Evolutionary conservation across 2,797 vertebrate species (phyloP).

Genomic region (Cynodonichthys magdalenae): DNA sequence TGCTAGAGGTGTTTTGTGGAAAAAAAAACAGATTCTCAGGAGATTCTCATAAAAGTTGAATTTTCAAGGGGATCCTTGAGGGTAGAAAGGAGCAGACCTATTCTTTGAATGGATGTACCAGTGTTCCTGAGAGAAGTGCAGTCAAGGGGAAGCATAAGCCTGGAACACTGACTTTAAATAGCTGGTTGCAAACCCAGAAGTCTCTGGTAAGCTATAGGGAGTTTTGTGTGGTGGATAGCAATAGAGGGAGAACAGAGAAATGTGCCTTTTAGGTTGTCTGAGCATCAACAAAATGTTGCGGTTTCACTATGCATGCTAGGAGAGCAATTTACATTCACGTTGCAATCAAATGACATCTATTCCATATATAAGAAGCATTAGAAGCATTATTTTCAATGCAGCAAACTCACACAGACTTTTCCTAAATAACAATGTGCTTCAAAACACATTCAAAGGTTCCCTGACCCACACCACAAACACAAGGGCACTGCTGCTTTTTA

Average conservation of each 20-base stretch:
- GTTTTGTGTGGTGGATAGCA: not conserved
- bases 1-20: not conserved
- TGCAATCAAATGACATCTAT: not conserved
- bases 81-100: not conserved
- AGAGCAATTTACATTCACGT: not conserved
- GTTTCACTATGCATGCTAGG: not conserved
- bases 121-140: not conserved
- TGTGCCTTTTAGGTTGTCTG: not conserved
- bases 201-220: not conserved
- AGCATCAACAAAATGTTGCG: not conserved
- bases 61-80: not conserved
- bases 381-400: not conserved
- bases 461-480: slow-evolving; percentile 41
- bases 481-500: slow-evolving; percentile 47
- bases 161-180: not conserved
- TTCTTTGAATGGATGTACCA: not conserved
- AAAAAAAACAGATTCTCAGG: not conserved
- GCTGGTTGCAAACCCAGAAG: not conserved
- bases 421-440: slow-evolving; percentile 1
- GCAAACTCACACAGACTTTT: slow-evolving; percentile 4
- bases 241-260: not conserved
- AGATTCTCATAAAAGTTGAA: not conserved
- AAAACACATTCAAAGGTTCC: slow-evolving; percentile 9
- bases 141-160: not conserved
- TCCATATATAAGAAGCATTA: not conserved